These are phyloP conservation scores for Xenopus laevis DNA, from an alignment of 2,113 vertebrate genomes.

Conservation along the genomic window DNA sequence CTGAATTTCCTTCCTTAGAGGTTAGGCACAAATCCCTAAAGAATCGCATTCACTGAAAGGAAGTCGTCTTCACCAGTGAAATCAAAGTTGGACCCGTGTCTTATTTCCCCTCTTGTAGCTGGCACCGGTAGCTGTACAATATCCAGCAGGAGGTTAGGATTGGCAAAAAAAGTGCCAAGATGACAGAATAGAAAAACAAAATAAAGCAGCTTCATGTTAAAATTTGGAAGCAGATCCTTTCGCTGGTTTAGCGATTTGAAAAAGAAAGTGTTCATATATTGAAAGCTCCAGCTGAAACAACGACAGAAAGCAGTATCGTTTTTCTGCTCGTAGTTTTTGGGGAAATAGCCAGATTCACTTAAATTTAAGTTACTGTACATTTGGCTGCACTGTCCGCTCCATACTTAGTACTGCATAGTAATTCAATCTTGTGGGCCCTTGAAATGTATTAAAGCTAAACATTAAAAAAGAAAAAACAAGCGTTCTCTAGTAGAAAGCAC, in stretches of 20 bases:
- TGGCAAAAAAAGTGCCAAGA: slow-evolving; percentile 45
- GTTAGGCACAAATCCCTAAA: slow-evolving; percentile 13
- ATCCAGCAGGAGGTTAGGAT: slow-evolving; percentile 44
- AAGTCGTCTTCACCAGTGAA: slow-evolving; percentile 41
- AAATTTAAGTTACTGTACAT: slow-evolving; percentile 61
- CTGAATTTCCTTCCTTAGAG: slow-evolving; percentile 22
- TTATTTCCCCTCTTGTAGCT: slow-evolving; percentile 34
- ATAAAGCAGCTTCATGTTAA: slow-evolving; percentile 43
- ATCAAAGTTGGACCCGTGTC: slow-evolving; percentile 39
- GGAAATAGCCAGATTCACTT: slow-evolving; percentile 58
- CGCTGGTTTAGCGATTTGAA: slow-evolving; percentile 41
- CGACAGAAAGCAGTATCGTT: slow-evolving; percentile 58
- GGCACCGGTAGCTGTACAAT: slow-evolving; percentile 23
- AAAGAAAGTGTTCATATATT: slow-evolving; percentile 55
- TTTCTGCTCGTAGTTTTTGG: slow-evolving; percentile 62
- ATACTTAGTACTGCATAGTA: slow-evolving; percentile 59
- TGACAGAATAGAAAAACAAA: slow-evolving; percentile 47
- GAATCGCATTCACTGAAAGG: slow-evolving; percentile 30
- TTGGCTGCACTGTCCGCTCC: slow-evolving; percentile 54
- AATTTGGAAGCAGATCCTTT: slow-evolving; percentile 32
- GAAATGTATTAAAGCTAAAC: slow-evolving; percentile 56
- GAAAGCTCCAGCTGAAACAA: slow-evolving; percentile 68
- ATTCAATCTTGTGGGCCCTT: slow-evolving; percentile 61
- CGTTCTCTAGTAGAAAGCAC: slow-evolving; percentile 6
- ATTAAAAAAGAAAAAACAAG: slow-evolving; percentile 42